phyloP scores from a whole-genome alignment of 2,113 vertebrate genomes.

The Monopterus albus region DNA sequence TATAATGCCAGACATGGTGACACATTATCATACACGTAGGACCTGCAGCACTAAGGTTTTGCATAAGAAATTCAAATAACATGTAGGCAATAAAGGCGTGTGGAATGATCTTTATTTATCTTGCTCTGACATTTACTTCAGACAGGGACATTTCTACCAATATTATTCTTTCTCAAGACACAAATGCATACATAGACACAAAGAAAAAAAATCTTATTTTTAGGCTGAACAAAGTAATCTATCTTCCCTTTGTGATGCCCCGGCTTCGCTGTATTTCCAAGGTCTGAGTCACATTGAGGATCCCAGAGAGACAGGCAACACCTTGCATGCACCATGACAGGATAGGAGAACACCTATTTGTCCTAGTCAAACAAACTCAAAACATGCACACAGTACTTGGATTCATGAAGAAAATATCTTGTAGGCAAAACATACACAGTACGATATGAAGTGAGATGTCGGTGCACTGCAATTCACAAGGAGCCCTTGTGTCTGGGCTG shows the following conservation, averaged over 20 bases:
- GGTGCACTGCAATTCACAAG: conserved; percentile 38
- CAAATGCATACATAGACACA: conserved; percentile 45
- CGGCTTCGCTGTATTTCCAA: conserved; percentile 55
- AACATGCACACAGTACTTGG: neutral
- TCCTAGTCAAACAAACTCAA: conserved; percentile 55
- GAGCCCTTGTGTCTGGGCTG: neutral
- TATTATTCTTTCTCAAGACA: conserved; percentile 56
- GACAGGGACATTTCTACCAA: conserved; percentile 42
- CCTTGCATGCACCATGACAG: conserved; percentile 43
- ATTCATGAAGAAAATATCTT: conserved; percentile 10
- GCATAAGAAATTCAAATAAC: conserved; percentile 66
- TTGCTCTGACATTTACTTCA: conserved; percentile 70
- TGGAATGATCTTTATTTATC: conserved; percentile 65
- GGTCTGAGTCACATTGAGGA: conserved; percentile 69
- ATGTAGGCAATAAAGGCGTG: conserved; percentile 64
- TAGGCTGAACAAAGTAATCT: conserved; percentile 61
- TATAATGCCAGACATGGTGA: conserved; percentile 43
- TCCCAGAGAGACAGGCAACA: conserved; percentile 45
- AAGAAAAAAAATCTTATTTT: conserved; percentile 56
- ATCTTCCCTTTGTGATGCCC: conserved; percentile 54
- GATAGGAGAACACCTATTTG: conserved; percentile 47
- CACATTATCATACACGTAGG: conserved; percentile 57
- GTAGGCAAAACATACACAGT: conserved; percentile 9
- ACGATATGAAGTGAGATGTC: conserved; percentile 8
- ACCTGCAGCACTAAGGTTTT: conserved; percentile 41